These are phyloP conservation scores for Diglossa cyanea DNA, from an alignment of 2,797 vertebrate species.

Conservation along the genomic window DNA sequence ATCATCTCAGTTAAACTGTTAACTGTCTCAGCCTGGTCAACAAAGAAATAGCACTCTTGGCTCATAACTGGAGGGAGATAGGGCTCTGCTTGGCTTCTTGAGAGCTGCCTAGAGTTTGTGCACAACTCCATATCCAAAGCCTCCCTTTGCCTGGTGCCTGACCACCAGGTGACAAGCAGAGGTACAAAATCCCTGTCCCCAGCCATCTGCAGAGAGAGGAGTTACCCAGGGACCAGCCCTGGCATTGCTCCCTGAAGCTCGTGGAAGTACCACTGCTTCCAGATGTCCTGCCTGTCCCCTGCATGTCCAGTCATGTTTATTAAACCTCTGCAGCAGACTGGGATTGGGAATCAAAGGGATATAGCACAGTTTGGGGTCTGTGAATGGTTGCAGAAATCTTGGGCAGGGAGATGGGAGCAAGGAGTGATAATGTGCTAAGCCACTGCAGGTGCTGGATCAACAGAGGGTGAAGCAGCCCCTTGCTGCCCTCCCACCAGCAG, in stretches of 20 bases:
- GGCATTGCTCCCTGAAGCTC: neutral
- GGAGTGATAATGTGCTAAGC: neutral
- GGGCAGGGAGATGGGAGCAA: neutral
- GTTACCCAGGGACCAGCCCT: neutral
- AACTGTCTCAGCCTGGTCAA: neutral
- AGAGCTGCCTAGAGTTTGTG: neutral
- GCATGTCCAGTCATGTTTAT: neutral
- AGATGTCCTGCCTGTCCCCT: neutral
- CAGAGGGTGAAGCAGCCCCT: neutral
- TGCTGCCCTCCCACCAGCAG: neutral
- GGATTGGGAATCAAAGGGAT: neutral
- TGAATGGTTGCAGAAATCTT: neutral
- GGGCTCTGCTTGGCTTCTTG: neutral
- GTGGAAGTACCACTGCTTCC: neutral
- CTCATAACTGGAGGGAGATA: neutral
- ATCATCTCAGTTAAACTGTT: too few species aligned
- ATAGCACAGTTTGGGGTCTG: neutral
- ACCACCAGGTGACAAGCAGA: conserved; percentile 8
- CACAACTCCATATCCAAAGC: neutral
- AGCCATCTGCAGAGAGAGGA: neutral
- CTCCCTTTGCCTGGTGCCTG: neutral
- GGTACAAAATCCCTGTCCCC: neutral
- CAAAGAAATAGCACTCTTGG: neutral
- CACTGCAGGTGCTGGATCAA: conserved; percentile 4
- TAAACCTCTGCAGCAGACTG: conserved; percentile 1